A percentile compares a stretch with the other conserved stretches of the same genome.
Conservation (phyloP, 2,113 vertebrate species). For the Taxidea taxus region DNA sequence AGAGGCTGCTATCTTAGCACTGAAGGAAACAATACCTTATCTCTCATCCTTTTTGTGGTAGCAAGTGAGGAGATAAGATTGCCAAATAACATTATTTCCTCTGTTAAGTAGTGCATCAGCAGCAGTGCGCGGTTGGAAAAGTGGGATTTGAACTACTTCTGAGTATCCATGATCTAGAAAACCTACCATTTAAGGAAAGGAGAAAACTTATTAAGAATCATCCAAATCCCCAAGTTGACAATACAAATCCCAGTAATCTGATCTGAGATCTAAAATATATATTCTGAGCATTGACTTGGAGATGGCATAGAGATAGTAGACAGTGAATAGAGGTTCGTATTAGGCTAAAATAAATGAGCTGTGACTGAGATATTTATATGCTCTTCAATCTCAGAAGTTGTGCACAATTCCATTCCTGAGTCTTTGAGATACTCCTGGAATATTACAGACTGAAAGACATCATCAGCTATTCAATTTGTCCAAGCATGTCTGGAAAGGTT, state of each 20-base stretch:
- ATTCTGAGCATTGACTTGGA: neutral
- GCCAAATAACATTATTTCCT: neutral
- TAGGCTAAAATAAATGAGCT: conserved; percentile 6
- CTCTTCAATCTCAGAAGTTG: neutral
- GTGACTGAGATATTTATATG: conserved; percentile 6
- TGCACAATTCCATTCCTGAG: neutral
- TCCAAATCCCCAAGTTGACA: neutral
- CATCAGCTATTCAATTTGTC: conserved; percentile 8
- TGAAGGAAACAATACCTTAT: neutral
- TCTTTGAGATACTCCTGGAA: neutral
- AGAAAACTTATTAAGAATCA: neutral
- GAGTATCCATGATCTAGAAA: neutral
- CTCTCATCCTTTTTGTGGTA: neutral
- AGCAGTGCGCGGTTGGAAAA: neutral
- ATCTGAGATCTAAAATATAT: neutral
- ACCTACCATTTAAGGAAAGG: neutral
- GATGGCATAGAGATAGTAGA: neutral
- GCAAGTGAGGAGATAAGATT: neutral
- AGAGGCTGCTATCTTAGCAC: neutral
- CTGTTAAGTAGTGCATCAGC: neutral
- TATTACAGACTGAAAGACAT: neutral
- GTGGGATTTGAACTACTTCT: neutral
- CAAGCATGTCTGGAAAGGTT: neutral
- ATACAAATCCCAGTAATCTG: neutral
- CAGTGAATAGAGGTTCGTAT: neutral